These are phyloP conservation scores for Pseudomugil gertrudae DNA, from an alignment of 2,797 vertebrate genomes.

Conservation along the genomic window DNA sequence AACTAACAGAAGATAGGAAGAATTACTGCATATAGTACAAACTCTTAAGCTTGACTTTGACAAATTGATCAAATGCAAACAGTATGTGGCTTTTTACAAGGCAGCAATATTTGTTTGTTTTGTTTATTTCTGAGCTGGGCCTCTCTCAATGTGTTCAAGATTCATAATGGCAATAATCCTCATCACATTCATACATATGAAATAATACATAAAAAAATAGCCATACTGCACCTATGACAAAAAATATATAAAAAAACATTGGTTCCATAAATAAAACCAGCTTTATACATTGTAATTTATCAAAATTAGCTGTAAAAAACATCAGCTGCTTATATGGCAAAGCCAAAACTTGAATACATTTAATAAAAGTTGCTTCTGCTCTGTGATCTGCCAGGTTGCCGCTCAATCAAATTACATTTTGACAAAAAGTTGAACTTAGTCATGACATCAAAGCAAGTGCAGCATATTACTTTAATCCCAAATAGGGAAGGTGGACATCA, in stretches of 20 bases:
- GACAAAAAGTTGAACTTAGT: constrained; percentile 72
- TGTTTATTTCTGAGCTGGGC: neutral
- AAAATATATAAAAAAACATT: neutral
- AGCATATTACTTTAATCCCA: constrained; percentile 78
- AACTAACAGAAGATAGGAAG: constrained; percentile 61
- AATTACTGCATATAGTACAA: constrained; percentile 33
- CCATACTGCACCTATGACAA: neutral
- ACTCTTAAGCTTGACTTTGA: neutral
- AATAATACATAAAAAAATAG: no score
- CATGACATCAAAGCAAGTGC: constrained; percentile 79
- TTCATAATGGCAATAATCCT: neutral
- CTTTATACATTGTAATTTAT: neutral
- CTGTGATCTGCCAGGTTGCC: constrained; percentile 59
- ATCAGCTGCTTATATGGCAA: constrained; percentile 10
- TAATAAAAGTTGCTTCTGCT: constrained; percentile 36
- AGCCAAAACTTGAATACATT: constrained; percentile 35
- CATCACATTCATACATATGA: neutral
- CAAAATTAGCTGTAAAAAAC: neutral
- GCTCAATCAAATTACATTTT: constrained; percentile 68
- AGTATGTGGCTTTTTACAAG: neutral
- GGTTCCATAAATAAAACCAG: neutral
- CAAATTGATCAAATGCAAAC: neutral
- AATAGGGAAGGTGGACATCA: constrained; percentile 62
- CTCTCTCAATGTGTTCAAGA: neutral
- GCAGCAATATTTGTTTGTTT: neutral